Evolutionary conservation across 2,113 vertebrate genomes (phyloP).

Genomic region (Uria aalge): DNA sequence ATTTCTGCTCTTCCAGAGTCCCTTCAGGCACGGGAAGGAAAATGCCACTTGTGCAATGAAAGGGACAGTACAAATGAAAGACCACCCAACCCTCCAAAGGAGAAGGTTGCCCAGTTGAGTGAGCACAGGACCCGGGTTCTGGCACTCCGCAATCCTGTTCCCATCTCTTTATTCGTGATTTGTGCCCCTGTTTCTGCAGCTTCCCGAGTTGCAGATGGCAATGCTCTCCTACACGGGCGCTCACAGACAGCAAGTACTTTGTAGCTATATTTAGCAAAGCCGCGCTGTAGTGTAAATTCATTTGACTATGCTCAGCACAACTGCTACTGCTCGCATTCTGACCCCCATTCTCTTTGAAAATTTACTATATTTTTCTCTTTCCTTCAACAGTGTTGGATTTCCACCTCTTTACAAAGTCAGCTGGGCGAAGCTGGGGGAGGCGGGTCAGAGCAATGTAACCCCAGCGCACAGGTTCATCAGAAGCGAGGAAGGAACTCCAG

Average conservation of each 20-base stretch:
- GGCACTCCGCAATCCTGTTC: background rate
- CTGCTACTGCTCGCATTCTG: background rate
- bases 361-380: background rate
- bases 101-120: fast-evolving
- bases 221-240: background rate
- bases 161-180: background rate
- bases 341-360: background rate
- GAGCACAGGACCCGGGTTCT: background rate
- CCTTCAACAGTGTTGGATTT: background rate
- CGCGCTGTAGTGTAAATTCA: background rate
- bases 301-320: background rate
- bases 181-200: background rate
- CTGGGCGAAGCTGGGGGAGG: background rate
- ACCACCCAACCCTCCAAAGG: background rate
- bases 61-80: background rate
- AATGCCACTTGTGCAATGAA: background rate
- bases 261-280: conserved; percentile 5
- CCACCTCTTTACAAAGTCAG: background rate
- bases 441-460: fast-evolving
- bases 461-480: background rate
- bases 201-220: background rate
- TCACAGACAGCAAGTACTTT: background rate
- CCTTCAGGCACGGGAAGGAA: background rate
- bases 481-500: background rate
- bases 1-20: background rate